phyloP scores from a whole-genome alignment of 2,888 invertebrate genomes.

The Scrobipalpa costella region DNA sequence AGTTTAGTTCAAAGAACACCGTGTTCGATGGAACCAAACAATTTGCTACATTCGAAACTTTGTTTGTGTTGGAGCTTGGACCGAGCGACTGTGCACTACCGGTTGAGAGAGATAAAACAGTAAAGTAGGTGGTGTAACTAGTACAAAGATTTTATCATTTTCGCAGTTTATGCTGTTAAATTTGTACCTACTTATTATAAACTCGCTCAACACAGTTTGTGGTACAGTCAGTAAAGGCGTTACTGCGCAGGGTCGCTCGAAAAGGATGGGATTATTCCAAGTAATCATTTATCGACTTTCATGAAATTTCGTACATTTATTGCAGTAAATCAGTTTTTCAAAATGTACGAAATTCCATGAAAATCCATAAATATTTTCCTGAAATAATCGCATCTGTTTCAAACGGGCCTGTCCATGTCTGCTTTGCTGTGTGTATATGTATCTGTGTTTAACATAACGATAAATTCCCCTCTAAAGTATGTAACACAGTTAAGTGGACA shows the following conservation, averaged over 20 bases:
- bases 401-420: too few species aligned
- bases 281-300: too few species aligned
- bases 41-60: conserved; percentile 34
- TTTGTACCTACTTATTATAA: neutral
- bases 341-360: too few species aligned
- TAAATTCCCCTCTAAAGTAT: conserved; percentile 14
- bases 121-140: neutral
- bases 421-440: too few species aligned
- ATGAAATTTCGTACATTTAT: too few species aligned
- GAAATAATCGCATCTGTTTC: too few species aligned
- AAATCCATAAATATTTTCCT: too few species aligned
- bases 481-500: conserved; percentile 47
- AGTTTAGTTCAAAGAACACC: conserved; percentile 60
- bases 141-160: conserved; percentile 19
- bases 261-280: too few species aligned
- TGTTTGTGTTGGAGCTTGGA: conserved; percentile 12
- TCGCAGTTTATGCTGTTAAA: neutral
- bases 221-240: too few species aligned
- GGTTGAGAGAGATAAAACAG: neutral
- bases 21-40: conserved; percentile 58
- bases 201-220: too few species aligned
- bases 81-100: conserved; percentile 21
- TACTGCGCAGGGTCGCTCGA: too few species aligned
- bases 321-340: too few species aligned
- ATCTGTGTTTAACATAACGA: conserved; percentile 13